phyloP scores from a whole-genome alignment of 2,113 vertebrate species.

The Amblyornis subalaris region DNA sequence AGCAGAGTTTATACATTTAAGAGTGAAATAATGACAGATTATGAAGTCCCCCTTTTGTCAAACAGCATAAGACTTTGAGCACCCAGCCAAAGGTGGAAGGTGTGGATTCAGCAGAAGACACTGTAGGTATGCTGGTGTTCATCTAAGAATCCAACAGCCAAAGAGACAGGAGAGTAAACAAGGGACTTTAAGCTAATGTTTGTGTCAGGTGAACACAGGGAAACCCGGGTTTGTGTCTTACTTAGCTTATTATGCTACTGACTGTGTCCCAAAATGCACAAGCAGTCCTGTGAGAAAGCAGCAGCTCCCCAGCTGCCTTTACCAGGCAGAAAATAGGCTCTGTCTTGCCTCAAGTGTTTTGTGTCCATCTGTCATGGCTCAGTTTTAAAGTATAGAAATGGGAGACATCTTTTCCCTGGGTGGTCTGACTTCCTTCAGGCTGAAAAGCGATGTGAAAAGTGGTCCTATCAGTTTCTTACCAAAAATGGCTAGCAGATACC shows the following conservation, averaged over 20 bases:
- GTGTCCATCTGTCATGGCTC: background rate
- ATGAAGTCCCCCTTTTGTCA: background rate
- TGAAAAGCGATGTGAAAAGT: background rate
- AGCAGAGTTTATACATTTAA: background rate
- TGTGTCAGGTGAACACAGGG: background rate
- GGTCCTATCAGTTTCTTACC: background rate
- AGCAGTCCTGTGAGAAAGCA: background rate
- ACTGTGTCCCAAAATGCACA: background rate
- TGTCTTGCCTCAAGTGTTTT: background rate
- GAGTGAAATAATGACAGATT: background rate
- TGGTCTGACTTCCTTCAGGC: background rate
- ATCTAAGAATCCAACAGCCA: background rate
- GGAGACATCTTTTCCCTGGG: background rate
- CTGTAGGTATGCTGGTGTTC: background rate
- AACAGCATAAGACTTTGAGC: background rate
- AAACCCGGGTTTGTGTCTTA: background rate
- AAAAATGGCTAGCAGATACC: background rate
- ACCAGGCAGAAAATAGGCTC: background rate
- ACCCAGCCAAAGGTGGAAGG: background rate
- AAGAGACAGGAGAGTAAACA: background rate
- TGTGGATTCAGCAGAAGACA: background rate
- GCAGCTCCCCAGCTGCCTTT: background rate
- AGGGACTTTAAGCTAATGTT: background rate
- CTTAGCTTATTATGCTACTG: background rate
- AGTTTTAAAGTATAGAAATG: background rate